Percentiles rank a stretch among this genome's conserved stretches.
Conservation (phyloP, 2,797 vertebrate genomes). For the Microctenopoma lineatum region DNA sequence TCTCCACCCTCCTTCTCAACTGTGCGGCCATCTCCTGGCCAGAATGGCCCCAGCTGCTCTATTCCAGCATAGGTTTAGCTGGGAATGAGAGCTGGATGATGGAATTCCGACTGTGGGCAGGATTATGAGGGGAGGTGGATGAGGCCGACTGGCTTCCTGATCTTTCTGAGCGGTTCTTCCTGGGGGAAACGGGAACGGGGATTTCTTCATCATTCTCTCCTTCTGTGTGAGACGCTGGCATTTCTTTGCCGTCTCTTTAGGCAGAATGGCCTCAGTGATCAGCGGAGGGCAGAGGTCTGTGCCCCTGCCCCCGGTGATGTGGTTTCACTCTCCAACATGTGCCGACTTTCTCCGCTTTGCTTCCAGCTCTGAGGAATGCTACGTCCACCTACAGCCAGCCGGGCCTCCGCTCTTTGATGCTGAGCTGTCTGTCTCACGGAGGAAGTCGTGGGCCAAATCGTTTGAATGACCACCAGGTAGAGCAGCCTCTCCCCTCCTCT, state of each 20-base stretch:
- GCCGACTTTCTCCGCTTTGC: constrained; percentile 40
- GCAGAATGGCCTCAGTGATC: constrained; percentile 62
- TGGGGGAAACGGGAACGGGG: constrained; percentile 64
- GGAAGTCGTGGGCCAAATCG: constrained; percentile 38
- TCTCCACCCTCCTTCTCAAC: constrained; percentile 51
- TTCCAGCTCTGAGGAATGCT: constrained; percentile 35
- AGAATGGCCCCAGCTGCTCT: constrained; percentile 69
- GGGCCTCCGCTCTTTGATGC: constrained; percentile 58
- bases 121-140: constrained; percentile 66
- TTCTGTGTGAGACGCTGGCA: constrained; percentile 35
- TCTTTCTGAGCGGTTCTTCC: constrained; percentile 66
- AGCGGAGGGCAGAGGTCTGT: constrained; percentile 48
- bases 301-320: constrained; percentile 30
- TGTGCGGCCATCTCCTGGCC: constrained; percentile 56
- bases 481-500: constrained; percentile 31
- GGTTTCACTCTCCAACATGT: constrained; percentile 60
- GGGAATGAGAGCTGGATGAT: constrained; percentile 72
- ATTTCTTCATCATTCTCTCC: constrained; percentile 46
- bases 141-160: constrained; percentile 70
- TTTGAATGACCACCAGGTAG: constrained; percentile 53
- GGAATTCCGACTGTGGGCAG: constrained; percentile 73
- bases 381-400: constrained; percentile 40
- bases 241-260: constrained; percentile 58
- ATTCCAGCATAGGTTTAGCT: constrained; percentile 67
- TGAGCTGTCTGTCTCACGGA: constrained; percentile 37